Evolutionary conservation across 2,888 invertebrate species (phyloP), one percentile per base, ranked within the genome.

Genomic region (Sabatieria punctata): DNA sequence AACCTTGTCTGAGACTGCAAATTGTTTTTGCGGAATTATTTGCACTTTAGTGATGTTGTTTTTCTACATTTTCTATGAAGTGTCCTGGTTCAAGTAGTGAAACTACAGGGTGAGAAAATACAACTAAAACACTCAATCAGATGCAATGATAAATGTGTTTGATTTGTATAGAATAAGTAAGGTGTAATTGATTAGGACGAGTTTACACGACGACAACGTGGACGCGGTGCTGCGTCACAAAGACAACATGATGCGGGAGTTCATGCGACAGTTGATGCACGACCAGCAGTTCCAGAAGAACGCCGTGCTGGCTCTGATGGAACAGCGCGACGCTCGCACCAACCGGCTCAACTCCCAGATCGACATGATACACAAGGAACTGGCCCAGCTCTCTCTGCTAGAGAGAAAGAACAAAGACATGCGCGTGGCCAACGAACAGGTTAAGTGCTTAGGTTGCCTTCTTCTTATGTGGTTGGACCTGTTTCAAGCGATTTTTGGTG

Each of bases 281-380:
- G 44, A 67, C 65, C 66, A 65, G 45, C 46, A 54, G 27, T 49
- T 64, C 25, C 68, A 68, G 54, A 63, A 57, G 47, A 58, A 60
- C 33, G 66, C 65, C 1, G 64, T 67, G 56, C 61, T 62, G 47
- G 57, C 57, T 3, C 51, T 68, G 36, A 61, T 63, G 54, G 43
- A 61, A 38, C 60, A 62, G 52, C 60, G 61, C 46, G 68, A 68
- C 51, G 52, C 56, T 3, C 57, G 57, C 24, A 59, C 61, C 50
- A 54, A 54, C 43, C 57, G 66, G n/a, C 57, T 68, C 33, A 55
- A 53, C 3, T 51, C 51, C 22, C 65, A 49, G 45, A 39, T 49
- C 25, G 41, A 21, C 18, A 15, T 49, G 26, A 23, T 49, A 3
- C 44, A 51, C 24, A 19, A 33, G 19, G 51, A 51, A 41, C 30